These are phyloP conservation scores for Fopius arisanus DNA, from an alignment of 1,140 invertebrate genomes.

Conservation along the genomic window DNA sequence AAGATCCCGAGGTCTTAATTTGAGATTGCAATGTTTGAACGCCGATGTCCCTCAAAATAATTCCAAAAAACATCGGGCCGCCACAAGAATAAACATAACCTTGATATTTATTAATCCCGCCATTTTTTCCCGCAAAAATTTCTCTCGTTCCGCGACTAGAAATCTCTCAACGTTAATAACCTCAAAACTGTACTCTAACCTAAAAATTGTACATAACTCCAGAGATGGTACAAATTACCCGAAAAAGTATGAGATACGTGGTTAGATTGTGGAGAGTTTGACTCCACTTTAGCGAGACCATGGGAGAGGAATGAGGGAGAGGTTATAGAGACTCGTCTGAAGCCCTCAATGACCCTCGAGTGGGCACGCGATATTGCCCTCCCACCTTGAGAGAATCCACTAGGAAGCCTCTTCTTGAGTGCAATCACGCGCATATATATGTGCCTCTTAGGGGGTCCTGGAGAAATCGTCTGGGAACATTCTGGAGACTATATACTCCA, in stretches of 20 bases:
- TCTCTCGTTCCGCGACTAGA: background rate
- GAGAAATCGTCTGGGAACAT: slow-evolving; percentile 45
- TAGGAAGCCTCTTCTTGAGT: slow-evolving; percentile 49
- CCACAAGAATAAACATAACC: too few relatives aligned
- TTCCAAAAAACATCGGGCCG: too few relatives aligned
- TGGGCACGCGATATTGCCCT: slow-evolving; percentile 60
- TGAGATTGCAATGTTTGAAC: too few relatives aligned
- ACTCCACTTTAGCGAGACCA: slow-evolving; percentile 23
- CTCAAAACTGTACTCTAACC: background rate
- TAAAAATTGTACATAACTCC: background rate
- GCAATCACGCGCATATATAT: slow-evolving; percentile 53
- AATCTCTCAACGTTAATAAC: background rate
- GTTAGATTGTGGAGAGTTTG: slow-evolving; percentile 35
- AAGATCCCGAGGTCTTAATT: too few relatives aligned
- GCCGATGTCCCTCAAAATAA: too few relatives aligned
- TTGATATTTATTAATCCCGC: background rate
- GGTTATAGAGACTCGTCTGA: slow-evolving; percentile 50
- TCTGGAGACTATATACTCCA: slow-evolving; percentile 23
- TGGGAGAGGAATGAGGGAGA: slow-evolving; percentile 26
- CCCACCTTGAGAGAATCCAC: slow-evolving; percentile 6
- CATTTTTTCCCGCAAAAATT: too few relatives aligned
- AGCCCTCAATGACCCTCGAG: slow-evolving; percentile 63
- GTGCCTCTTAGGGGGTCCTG: slow-evolving; percentile 4
- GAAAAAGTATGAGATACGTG: slow-evolving; percentile 38
- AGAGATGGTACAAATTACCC: slow-evolving; percentile 14